These are phyloP conservation scores for Trichopria drosophilae DNA, from an alignment of 2,888 invertebrate species.

Conservation along the genomic window DNA sequence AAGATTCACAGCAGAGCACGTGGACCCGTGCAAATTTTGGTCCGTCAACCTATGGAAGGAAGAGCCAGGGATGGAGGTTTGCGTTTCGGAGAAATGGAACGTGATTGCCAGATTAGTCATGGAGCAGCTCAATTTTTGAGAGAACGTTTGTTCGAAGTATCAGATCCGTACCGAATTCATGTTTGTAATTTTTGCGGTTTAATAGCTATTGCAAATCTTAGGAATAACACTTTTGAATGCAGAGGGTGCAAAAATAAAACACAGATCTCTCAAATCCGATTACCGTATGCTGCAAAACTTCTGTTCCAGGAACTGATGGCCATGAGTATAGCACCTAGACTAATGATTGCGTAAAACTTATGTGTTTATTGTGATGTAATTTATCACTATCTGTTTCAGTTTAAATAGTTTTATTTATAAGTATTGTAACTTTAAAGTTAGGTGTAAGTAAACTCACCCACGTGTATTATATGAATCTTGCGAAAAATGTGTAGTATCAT, in stretches of 20 bases:
- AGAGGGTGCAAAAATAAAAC: slow-evolving; percentile 99
- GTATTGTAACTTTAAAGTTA: too few relatives aligned
- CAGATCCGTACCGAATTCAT: slow-evolving; percentile 98
- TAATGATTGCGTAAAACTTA: slow-evolving; percentile 74
- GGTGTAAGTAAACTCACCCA: too few relatives aligned
- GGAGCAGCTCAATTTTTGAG: slow-evolving; percentile 95
- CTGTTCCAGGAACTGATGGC: slow-evolving; percentile 99
- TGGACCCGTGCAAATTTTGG: slow-evolving; percentile 97
- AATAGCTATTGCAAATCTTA: slow-evolving; percentile 95
- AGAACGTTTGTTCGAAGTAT: slow-evolving; percentile 97
- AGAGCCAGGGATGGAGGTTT: slow-evolving; percentile 98
- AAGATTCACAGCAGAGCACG: slow-evolving; percentile 98
- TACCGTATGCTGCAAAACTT: slow-evolving; percentile 98
- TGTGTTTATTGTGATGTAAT: too few relatives aligned
- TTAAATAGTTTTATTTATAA: too few relatives aligned
- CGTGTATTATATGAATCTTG: too few relatives aligned
- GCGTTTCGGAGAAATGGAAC: slow-evolving; percentile 99
- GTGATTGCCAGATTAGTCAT: slow-evolving; percentile 99
- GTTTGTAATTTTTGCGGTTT: slow-evolving; percentile 98
- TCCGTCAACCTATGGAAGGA: slow-evolving; percentile 99
- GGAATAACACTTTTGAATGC: slow-evolving; percentile 98
- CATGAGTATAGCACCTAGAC: slow-evolving; percentile 97
- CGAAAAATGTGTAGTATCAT: too few relatives aligned
- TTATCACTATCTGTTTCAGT: too few relatives aligned
- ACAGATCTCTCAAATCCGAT: slow-evolving; percentile 92